phyloP scores from a whole-genome alignment of 2,797 vertebrate genomes.

The Helicolenus hilgendorfi region DNA sequence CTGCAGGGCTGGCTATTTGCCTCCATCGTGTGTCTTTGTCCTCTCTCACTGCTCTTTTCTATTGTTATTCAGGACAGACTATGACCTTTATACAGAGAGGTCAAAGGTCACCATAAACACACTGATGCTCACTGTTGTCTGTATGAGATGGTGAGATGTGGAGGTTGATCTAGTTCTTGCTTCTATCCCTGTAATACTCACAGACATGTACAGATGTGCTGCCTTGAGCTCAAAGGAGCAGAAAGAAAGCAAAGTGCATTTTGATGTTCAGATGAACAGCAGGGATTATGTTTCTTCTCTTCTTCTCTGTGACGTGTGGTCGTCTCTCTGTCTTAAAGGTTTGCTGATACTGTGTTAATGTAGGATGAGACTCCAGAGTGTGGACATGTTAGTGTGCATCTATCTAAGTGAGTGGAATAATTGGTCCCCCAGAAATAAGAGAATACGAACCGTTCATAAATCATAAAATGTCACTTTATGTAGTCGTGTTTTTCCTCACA shows the following conservation, averaged over 20 bases:
- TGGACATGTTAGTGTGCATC: slow-evolving; percentile 20
- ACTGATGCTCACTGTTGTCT: not conserved
- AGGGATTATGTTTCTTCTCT: not conserved
- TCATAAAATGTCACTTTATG: slow-evolving; percentile 30
- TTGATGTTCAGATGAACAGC: slow-evolving; percentile 19
- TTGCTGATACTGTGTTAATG: slow-evolving; percentile 13
- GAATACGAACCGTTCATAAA: slow-evolving; percentile 33
- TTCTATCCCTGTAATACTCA: not conserved
- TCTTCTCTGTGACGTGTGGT: not conserved
- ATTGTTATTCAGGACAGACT: not conserved
- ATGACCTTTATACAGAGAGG: not conserved
- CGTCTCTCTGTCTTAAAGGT: not conserved
- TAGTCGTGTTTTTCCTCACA: not conserved
- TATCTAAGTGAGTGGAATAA: slow-evolving; percentile 29
- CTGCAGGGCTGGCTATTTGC: not conserved
- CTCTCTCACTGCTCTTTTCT: not conserved
- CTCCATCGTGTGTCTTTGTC: not conserved
- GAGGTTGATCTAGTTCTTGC: not conserved
- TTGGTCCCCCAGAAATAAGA: slow-evolving; percentile 64
- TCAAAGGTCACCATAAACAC: not conserved
- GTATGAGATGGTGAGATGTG: not conserved
- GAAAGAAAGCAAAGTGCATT: not conserved
- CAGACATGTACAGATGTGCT: not conserved
- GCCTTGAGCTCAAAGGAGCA: not conserved
- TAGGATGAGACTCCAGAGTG: slow-evolving; percentile 7